These are phyloP conservation scores for Todiramphus chloris DNA, from an alignment of 2,113 vertebrate species.

Conservation along the genomic window DNA sequence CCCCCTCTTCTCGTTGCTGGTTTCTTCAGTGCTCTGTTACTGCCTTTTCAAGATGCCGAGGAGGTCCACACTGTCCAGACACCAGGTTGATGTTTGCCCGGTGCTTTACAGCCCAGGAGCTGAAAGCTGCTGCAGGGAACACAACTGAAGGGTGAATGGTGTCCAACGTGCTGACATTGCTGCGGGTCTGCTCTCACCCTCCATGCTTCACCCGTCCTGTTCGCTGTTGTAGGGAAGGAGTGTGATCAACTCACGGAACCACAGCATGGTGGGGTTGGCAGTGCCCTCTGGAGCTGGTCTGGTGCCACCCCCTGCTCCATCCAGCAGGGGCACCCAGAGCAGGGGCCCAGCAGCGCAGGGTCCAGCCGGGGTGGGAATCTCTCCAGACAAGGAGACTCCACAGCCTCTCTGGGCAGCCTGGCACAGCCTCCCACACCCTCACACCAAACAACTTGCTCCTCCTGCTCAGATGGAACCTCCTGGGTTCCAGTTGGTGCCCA, in stretches of 20 bases:
- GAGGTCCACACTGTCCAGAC: accelerated
- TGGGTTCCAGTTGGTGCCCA: too few species aligned
- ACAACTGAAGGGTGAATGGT: accelerated
- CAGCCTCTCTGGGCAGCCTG: too few species aligned
- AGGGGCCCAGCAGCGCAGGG: too few species aligned
- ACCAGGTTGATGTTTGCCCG: accelerated
- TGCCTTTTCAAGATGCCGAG: too few species aligned
- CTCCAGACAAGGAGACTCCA: too few species aligned
- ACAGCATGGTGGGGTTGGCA: background rate
- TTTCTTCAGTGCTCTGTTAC: accelerated
- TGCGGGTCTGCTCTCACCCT: accelerated
- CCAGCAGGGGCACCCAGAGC: background rate
- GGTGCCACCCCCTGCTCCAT: background rate
- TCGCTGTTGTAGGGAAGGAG: too few species aligned
- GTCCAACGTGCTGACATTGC: accelerated
- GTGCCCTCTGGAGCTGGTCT: background rate
- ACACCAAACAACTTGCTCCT: too few species aligned
- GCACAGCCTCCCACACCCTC: too few species aligned
- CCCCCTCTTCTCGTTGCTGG: background rate
- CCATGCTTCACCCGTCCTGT: accelerated
- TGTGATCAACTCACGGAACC: background rate
- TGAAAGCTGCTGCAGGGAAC: background rate
- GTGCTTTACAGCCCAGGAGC: accelerated
- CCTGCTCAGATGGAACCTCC: too few species aligned
- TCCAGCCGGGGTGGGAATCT: too few species aligned